Percentiles rank a stretch among this genome's conserved stretches.
These are phyloP conservation scores for Agrypnia vestita DNA, from an alignment of 1,140 invertebrate genomes.

Conservation along the genomic window DNA sequence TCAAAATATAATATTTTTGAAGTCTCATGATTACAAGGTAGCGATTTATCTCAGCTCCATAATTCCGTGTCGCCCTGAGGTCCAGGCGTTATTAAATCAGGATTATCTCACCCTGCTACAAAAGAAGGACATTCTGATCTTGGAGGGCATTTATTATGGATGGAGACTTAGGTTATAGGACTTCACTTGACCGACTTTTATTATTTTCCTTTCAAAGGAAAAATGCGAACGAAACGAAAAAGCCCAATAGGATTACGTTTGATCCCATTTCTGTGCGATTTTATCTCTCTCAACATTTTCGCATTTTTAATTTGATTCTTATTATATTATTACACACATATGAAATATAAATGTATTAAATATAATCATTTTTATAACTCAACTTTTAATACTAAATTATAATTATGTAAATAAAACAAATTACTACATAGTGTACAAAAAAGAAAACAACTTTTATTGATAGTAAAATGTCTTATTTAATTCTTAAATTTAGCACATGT, in stretches of 20 bases:
- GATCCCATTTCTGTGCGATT: neutral
- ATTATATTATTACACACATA: no score
- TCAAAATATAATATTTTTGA: neutral
- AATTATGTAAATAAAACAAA: no score
- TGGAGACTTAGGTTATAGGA: conserved; percentile 27
- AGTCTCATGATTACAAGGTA: neutral
- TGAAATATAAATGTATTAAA: no score
- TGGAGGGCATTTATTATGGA: conserved; percentile 25
- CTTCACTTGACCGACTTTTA: conserved; percentile 30
- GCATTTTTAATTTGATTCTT: neutral
- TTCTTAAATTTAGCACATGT: no score
- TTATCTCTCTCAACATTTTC: neutral
- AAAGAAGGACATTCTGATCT: conserved; percentile 35
- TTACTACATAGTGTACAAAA: no score
- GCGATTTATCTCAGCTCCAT: neutral
- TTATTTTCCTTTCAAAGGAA: conserved; percentile 27
- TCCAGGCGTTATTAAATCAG: conserved; percentile 58
- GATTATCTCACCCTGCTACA: conserved; percentile 50
- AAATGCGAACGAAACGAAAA: conserved; percentile 23
- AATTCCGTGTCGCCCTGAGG: conserved; percentile 1
- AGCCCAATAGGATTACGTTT: neutral
- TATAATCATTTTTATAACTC: no score
- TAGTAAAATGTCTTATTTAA: no score
- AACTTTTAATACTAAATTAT: no score
- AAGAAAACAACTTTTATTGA: no score